phyloP scores from a whole-genome alignment of 2,113 vertebrate genomes.

The Zosterops lateralis region DNA sequence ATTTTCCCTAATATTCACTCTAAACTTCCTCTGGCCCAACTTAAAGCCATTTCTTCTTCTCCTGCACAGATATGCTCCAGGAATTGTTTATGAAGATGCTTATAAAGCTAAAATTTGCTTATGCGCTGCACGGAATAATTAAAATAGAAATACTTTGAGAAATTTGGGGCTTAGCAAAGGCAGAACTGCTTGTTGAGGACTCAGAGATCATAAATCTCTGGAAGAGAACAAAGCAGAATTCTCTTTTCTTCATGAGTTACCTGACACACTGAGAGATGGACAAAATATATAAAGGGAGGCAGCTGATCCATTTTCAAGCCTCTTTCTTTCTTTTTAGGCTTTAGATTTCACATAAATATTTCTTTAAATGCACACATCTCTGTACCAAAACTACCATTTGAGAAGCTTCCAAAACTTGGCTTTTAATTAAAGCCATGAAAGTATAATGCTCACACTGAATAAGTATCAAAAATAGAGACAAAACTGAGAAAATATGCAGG shows the following conservation, averaged over 20 bases:
- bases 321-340: neutral
- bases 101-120: neutral
- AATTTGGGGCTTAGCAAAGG: neutral
- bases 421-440: slow-evolving; percentile 67
- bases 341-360: slow-evolving; percentile 46
- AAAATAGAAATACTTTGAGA: neutral
- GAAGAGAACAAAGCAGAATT: neutral
- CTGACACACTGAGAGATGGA: neutral
- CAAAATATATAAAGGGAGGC: neutral
- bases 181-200: neutral
- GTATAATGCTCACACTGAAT: slow-evolving; percentile 58
- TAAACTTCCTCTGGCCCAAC: neutral
- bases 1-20: neutral
- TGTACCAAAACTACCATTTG: slow-evolving; percentile 44
- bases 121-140: rapidly evolving
- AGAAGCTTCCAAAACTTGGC: slow-evolving; percentile 51
- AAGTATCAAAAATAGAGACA: slow-evolving; percentile 75
- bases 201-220: neutral
- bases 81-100: neutral
- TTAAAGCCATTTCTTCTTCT: neutral
- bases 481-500: slow-evolving; percentile 76
- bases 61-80: neutral
- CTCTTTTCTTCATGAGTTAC: neutral
- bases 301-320: neutral
- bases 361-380: slow-evolving; percentile 25